Percentiles rank a stretch among this genome's conserved stretches.
phyloP scores from a whole-genome alignment of 2,888 invertebrate genomes.

The Abrostola triplasia region DNA sequence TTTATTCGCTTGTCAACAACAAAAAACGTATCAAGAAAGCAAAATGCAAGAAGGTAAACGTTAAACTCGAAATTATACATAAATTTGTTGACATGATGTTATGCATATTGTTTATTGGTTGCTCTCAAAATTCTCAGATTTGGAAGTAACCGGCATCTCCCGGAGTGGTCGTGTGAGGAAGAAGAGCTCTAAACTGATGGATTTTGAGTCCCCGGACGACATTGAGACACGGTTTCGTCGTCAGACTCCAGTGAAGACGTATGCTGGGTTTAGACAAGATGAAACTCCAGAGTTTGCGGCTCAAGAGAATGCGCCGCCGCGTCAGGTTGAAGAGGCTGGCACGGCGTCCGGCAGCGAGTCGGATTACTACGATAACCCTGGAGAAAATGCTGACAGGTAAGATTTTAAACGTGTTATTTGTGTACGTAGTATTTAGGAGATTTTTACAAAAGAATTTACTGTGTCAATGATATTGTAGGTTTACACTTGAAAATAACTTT shows the following conservation, averaged over 20 bases:
- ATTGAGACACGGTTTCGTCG: slow-evolving; percentile 89
- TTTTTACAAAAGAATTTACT: too few relatives aligned
- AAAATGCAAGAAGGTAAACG: slow-evolving; percentile 3
- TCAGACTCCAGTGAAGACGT: slow-evolving; percentile 77
- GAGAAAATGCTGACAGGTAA: slow-evolving; percentile 82
- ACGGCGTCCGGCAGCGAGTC: slow-evolving; percentile 83
- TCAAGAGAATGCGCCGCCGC: slow-evolving; percentile 61
- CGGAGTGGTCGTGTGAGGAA: slow-evolving; percentile 97
- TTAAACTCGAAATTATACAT: background rate
- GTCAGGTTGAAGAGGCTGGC: slow-evolving; percentile 70
- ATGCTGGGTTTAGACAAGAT: slow-evolving; percentile 67
- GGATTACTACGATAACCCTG: slow-evolving; percentile 83
- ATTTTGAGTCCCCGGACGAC: slow-evolving; percentile 97
- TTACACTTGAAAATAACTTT: too few relatives aligned
- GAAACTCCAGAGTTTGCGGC: slow-evolving; percentile 69
- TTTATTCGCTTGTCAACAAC: background rate
- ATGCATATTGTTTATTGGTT: background rate
- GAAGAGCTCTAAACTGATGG: slow-evolving; percentile 97
- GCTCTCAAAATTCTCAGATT: slow-evolving; percentile 79
- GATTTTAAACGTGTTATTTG: background rate
- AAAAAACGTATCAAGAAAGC: background rate
- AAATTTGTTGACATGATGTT: background rate
- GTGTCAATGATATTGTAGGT: too few relatives aligned
- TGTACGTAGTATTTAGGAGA: too few relatives aligned
- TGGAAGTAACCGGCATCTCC: slow-evolving; percentile 95